Evolutionary conservation across 35 echinoderm and acorn worm genomes (phyloP).

Genomic region (Ophiothrix spiculata): DNA sequence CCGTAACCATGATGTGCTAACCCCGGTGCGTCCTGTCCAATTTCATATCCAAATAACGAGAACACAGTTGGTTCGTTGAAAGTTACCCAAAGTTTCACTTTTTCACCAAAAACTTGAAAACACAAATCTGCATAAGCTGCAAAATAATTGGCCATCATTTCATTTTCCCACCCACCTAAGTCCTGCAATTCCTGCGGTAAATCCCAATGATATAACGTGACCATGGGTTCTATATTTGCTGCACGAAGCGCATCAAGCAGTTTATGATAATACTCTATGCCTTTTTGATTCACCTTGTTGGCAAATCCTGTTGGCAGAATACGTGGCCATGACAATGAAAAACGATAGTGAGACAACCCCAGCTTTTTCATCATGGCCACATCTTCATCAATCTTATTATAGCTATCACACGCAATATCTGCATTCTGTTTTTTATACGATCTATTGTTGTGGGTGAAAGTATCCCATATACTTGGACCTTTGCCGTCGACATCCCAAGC

Average conservation of each 20-base stretch:
- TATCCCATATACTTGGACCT: constrained; percentile 72
- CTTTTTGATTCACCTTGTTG: constrained; percentile 63
- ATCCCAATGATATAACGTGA: constrained; percentile 86
- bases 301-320: constrained; percentile 72
- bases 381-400: constrained; percentile 69
- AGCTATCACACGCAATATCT: constrained; percentile 84
- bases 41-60: constrained; percentile 63
- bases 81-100: constrained; percentile 84
- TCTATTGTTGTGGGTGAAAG: constrained; percentile 41
- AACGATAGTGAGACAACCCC: constrained; percentile 71
- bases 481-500: constrained; percentile 84
- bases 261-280: constrained; percentile 78
- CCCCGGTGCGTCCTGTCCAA: constrained; percentile 65
- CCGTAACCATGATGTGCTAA: constrained; percentile 43
- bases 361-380: constrained; percentile 65
- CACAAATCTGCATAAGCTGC: constrained; percentile 84
- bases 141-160: constrained; percentile 68
- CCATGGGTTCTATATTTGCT: constrained; percentile 68
- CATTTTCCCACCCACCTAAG: constrained; percentile 75
- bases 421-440: constrained; percentile 55
- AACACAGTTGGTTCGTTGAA: constrained; percentile 79
- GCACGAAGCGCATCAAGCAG: constrained; percentile 53
- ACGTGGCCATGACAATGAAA: constrained; percentile 82
- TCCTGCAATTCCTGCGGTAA: constrained; percentile 57
- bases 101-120: constrained; percentile 70